Evolutionary conservation across 2,113 vertebrate genomes (phyloP), one percentile per base, ranked within the genome.

Genomic region (Megalops atlanticus): DNA sequence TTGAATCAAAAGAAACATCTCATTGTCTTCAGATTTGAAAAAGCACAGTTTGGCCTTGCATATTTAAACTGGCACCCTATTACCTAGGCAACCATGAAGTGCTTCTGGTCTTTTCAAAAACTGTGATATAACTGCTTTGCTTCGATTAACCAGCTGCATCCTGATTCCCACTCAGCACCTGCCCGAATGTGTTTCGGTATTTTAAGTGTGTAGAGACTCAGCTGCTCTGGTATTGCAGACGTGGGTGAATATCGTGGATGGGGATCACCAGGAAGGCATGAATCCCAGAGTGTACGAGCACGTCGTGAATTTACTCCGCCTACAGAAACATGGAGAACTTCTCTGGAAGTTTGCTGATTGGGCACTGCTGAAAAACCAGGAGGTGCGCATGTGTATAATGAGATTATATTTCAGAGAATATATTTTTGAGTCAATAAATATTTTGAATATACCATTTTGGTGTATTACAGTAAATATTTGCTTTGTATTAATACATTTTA

Each of bases 341-440:
- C 86, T 92, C 78, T 90, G 87, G 88, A 87, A 52, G 49, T 91
- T 88, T 87, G 89, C 91, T 87, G 88, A 90, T 24, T 92, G 91
- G 92, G 86, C 83, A 49, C 82, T 92, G 74, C 82, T 86, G 74
- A 92, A 49, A 86, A 89, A 91, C 80, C 93, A 92, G 52, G 84
- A 91, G 89, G 92, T 89, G 6, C 24, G 11, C 24, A 73, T 47
- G 41, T 16, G 11, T 33, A 5, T 16, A 45, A 75, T 47, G 45
- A n/a, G n/a, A n/a, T n/a, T n/a, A n/a, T n/a, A n/a, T n/a, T n/a
- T n/a, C n/a, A n/a, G n/a, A n/a, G n/a, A n/a, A n/a, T n/a, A n/a
- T n/a, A n/a, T n/a, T n/a, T n/a, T n/a, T n/a, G n/a, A n/a, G n/a
- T n/a, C n/a, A n/a, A n/a, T n/a, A n/a, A n/a, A n/a, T n/a, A n/a